Percentiles rank a stretch among this genome's conserved stretches.
These are phyloP conservation scores for Telmatherina bonti DNA, from an alignment of 2,797 vertebrate genomes.

Conservation along the genomic window DNA sequence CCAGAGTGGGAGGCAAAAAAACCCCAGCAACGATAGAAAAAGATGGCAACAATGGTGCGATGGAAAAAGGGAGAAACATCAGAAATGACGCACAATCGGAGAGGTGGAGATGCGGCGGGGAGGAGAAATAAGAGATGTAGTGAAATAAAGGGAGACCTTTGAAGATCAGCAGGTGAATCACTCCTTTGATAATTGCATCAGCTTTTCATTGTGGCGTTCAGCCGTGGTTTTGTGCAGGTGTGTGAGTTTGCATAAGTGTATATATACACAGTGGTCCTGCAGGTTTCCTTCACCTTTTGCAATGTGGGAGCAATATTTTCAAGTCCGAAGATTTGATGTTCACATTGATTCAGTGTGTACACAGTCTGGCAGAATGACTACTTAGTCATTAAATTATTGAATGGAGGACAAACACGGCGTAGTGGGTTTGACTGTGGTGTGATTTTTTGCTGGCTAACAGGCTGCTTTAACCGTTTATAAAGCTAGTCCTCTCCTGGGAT, in stretches of 20 bases:
- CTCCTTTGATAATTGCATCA: conserved; percentile 71
- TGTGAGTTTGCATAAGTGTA: conserved; percentile 13
- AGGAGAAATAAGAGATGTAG: conserved; percentile 45
- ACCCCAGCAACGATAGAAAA: conserved; percentile 24
- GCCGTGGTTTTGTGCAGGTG: conserved; percentile 9
- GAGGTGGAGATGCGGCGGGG: conserved; percentile 39
- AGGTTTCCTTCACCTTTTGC: conserved; percentile 5
- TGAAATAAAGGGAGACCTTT: conserved; percentile 67
- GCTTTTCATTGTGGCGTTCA: conserved; percentile 49
- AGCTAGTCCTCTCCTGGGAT: not conserved
- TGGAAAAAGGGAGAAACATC: conserved; percentile 27
- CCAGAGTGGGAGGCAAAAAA: conserved; percentile 32
- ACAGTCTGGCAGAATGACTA: not conserved
- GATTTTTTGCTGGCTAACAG: not conserved
- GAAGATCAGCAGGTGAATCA: conserved; percentile 75
- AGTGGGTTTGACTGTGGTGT: not conserved
- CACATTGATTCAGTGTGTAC: not conserved
- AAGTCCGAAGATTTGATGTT: not conserved
- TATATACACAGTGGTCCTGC: not conserved
- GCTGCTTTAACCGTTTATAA: not conserved
- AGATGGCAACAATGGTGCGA: conserved; percentile 26
- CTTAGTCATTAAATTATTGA: not conserved
- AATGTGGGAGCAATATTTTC: conserved; percentile 16
- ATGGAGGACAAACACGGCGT: not conserved
- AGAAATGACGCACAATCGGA: conserved; percentile 31